Evolutionary conservation across 2,888 invertebrate genomes (phyloP).

Genomic region (Cistogaster globosa): DNA sequence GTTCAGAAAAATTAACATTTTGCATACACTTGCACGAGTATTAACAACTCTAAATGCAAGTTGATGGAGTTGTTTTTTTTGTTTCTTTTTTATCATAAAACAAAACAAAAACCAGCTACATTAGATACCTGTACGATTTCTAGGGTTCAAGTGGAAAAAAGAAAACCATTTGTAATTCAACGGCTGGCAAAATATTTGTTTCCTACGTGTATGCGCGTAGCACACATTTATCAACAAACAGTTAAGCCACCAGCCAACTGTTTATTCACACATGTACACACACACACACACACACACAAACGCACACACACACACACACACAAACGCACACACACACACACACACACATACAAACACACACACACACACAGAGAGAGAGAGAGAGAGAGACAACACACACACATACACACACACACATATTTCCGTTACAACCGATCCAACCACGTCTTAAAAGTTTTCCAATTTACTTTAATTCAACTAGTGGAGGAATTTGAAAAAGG

Average conservation of each 20-base stretch:
- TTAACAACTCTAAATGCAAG: slow-evolving; percentile 45
- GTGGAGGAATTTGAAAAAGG: background rate
- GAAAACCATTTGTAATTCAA: slow-evolving; percentile 37
- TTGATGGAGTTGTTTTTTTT: slow-evolving; percentile 40
- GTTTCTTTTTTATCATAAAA: background rate
- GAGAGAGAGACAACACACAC: too few relatives aligned
- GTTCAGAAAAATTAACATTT: slow-evolving; percentile 41
- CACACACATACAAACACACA: background rate
- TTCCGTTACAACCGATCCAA: slow-evolving; percentile 23
- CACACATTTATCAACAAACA: slow-evolving; percentile 23
- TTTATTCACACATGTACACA: background rate
- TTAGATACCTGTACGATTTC: slow-evolving; percentile 18
- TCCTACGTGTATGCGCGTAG: background rate
- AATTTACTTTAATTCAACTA: slow-evolving; percentile 20
- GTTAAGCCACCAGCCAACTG: slow-evolving; percentile 28
- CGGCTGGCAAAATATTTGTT: slow-evolving; percentile 27
- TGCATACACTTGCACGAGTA: slow-evolving; percentile 24
- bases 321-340: background rate
- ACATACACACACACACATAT: background rate
- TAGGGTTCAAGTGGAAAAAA: slow-evolving; percentile 25
- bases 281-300: background rate
- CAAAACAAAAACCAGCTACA: slow-evolving; percentile 42
- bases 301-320: background rate
- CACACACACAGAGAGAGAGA: background rate
- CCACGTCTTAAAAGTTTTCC: slow-evolving; percentile 42